Conservation (phyloP, 2,797 vertebrate genomes). For the Peromyscus melanophrys region DNA sequence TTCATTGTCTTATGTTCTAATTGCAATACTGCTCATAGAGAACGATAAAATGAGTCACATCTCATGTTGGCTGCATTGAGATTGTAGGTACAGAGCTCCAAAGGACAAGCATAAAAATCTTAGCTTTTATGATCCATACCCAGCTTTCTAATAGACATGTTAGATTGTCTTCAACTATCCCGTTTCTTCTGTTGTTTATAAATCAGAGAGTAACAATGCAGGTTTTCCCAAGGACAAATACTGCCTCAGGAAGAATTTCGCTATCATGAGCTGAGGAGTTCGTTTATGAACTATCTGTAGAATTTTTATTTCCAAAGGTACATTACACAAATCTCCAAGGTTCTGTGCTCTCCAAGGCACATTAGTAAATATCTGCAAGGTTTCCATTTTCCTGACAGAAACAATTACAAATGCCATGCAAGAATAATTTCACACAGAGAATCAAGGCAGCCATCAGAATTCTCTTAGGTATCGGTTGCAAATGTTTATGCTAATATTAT, state of each 20-base stretch:
- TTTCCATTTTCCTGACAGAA: slow-evolving; percentile 91
- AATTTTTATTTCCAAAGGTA: slow-evolving; percentile 88
- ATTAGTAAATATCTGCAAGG: slow-evolving; percentile 90
- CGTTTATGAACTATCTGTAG: slow-evolving; percentile 85
- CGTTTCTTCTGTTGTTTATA: slow-evolving; percentile 89
- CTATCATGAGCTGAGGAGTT: slow-evolving; percentile 67
- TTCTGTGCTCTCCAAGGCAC: slow-evolving; percentile 89
- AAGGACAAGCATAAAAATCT: background rate
- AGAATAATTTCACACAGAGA: slow-evolving; percentile 90
- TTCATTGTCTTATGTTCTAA: background rate
- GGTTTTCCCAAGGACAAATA: slow-evolving; percentile 92
- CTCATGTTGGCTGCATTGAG: slow-evolving; percentile 49
- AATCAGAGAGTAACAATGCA: slow-evolving; percentile 89
- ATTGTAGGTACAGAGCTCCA: slow-evolving; percentile 5
- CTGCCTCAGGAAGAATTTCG: slow-evolving; percentile 90
- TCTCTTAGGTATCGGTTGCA: slow-evolving; percentile 81
- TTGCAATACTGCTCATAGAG: slow-evolving; percentile 1
- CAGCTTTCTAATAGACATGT: slow-evolving; percentile 64
- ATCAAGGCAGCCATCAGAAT: slow-evolving; percentile 81
- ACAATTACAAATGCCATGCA: slow-evolving; percentile 93
- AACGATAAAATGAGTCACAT: slow-evolving; percentile 24
- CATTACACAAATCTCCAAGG: slow-evolving; percentile 89
- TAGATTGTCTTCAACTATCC: slow-evolving; percentile 77
- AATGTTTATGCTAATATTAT: slow-evolving; percentile 83
- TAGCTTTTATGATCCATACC: slow-evolving; percentile 25